Evolutionary conservation across 53 echinoderm and acorn worm genomes (phyloP).

Genomic region (Antedon mediterranea): DNA sequence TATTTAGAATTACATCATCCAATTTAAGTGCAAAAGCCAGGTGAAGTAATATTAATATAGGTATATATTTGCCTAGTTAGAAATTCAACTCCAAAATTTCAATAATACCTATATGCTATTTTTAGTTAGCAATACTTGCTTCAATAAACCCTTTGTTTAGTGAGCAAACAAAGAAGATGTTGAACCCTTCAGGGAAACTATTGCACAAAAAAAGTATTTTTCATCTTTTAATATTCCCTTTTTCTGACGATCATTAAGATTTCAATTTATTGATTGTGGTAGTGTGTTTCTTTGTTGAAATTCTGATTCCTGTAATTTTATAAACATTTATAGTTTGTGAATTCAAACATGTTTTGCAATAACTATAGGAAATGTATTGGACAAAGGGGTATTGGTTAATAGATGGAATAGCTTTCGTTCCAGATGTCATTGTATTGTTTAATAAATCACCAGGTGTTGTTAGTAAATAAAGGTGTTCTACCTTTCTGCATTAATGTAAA

Average conservation of each 20-base stretch:
- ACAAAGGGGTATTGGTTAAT: not conserved
- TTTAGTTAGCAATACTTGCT: not conserved
- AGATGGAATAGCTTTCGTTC: not conserved
- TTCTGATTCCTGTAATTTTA: not conserved
- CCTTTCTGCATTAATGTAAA: not conserved
- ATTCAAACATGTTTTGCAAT: not conserved
- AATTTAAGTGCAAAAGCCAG: no score
- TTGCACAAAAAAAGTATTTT: not conserved
- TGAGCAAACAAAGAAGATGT: not conserved
- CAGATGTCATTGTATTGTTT: not conserved
- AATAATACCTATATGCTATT: not conserved
- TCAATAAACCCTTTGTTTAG: not conserved
- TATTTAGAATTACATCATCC: no score
- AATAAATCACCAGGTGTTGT: not conserved
- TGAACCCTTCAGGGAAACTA: not conserved
- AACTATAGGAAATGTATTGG: not conserved
- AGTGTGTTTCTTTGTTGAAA: not conserved
- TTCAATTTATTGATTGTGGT: not conserved
- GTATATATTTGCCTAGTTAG: no score
- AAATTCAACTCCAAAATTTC: not conserved
- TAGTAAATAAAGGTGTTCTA: not conserved
- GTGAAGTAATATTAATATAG: no score
- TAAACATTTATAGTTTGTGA: not conserved
- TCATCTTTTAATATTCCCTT: not conserved
- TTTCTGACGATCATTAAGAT: not conserved